Evolutionary conservation across 2,888 invertebrate genomes (phyloP), one percentile per base, ranked within the genome.

Genomic region (Lepidocyrtoides sp.): DNA sequence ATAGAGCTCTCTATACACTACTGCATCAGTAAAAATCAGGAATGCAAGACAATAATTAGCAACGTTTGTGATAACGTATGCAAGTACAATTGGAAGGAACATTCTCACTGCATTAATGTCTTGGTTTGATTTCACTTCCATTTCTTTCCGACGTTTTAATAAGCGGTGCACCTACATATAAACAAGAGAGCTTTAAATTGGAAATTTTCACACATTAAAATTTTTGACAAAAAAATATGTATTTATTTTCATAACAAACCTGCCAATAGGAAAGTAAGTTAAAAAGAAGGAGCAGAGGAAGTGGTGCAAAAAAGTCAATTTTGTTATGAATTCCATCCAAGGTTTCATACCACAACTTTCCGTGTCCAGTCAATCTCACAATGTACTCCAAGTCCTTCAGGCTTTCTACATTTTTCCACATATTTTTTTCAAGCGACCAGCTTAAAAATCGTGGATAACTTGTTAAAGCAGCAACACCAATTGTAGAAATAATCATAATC

Each of bases 241-340:
- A n/a, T n/a, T n/a, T n/a, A n/a, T n/a, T n/a, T n/a, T n/a, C n/a
- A n/a, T n/a, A n/a, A n/a, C n/a, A n/a, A n/a, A 81, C 87, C 10
- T 66, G n/a, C 8, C 12, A 26, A 29, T 4, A 89, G 0, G 60
- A 23, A 2, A 89, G 44, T 1, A 32, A 20, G 12, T 72, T 82
- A 8, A 89, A 72, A 0, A 82, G 2, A 0, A 89, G 14, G 0
- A 89, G 10, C n/a, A 69, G 36, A 0, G 89, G 89, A 0, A 72
- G 26, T 2, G 82, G 82, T 29, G 57, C 0, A 82, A 82, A 89
- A 14, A 57, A 57, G 48, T 82, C 82, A 44, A 89, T 72, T 7
- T 5, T 20, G 4, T 72, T 48, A 44, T 66, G 51, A 0, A 44
- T 0, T 0, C 14, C 17, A 0, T 41, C 10, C n/a, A 60, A 0